These are phyloP conservation scores for Drosophila parabipectinata DNA, from an alignment of 1,140 invertebrate genomes.

Conservation along the genomic window DNA sequence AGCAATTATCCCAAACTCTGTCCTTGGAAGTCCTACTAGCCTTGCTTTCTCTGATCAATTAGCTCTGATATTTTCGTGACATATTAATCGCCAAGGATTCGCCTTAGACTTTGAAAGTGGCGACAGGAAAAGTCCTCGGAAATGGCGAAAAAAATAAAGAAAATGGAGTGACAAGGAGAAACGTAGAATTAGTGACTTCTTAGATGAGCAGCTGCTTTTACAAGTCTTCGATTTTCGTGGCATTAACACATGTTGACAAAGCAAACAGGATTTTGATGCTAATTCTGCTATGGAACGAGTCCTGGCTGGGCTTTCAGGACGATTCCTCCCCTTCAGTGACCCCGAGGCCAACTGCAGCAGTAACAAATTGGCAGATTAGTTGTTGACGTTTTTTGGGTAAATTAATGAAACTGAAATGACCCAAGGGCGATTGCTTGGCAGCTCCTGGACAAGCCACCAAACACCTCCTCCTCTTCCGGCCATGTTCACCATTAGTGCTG, in stretches of 20 bases:
- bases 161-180: not conserved
- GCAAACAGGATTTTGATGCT: constrained; percentile 80
- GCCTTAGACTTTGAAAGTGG: constrained; percentile 27
- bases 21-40: constrained; percentile 13
- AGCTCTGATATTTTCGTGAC: constrained; percentile 78
- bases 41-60: constrained; percentile 67
- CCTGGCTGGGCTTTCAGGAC: constrained; percentile 1
- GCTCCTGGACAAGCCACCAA: constrained; percentile 7
- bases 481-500: not conserved
- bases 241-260: constrained; percentile 82
- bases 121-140: constrained; percentile 59
- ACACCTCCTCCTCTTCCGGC: constrained; percentile 1
- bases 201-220: constrained; percentile 37
- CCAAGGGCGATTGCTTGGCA: constrained; percentile 48
- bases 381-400: constrained; percentile 77
- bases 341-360: constrained; percentile 38
- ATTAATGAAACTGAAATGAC: constrained; percentile 75
- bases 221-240: constrained; percentile 68
- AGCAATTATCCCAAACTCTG: constrained; percentile 32
- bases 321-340: constrained; percentile 9
- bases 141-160: constrained; percentile 45
- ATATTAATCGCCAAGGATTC: constrained; percentile 69
- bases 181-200: constrained; percentile 14
- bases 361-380: constrained; percentile 81
- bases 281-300: constrained; percentile 28